These are phyloP conservation scores for Cuculus canorus DNA, from an alignment of 2,797 vertebrate species.

Conservation along the genomic window DNA sequence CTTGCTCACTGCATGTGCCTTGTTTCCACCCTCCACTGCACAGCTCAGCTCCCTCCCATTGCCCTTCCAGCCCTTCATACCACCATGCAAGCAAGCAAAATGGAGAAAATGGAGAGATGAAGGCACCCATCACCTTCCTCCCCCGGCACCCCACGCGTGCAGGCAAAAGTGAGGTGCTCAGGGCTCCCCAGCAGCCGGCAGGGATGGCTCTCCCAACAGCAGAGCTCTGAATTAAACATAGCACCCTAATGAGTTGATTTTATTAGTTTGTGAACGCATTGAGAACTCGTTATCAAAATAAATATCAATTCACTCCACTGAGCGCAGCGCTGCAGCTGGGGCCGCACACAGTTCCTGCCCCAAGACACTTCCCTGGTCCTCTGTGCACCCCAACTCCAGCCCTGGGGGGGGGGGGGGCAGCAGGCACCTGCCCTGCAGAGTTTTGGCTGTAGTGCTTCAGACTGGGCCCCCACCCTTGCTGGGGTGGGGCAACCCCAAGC, in stretches of 20 bases:
- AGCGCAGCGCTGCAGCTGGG: constrained; percentile 33
- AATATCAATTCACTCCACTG: constrained; percentile 73
- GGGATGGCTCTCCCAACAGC: constrained; percentile 58
- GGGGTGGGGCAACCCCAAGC: background rate
- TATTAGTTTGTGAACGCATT: constrained; percentile 77
- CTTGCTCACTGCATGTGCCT: background rate
- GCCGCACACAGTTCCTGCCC: background rate
- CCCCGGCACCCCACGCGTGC: accelerated
- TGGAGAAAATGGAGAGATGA: accelerated
- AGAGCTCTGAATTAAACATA: constrained; percentile 74
- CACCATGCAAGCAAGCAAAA: background rate
- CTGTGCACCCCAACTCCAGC: background rate
- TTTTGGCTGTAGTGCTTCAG: accelerated
- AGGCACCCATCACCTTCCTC: background rate
- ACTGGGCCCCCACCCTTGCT: background rate
- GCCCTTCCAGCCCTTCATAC: background rate
- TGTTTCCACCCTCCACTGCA: background rate
- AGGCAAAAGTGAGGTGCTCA: background rate
- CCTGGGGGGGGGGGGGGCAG: accelerated
- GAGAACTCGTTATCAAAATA: constrained; percentile 80
- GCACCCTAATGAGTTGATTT: constrained; percentile 81
- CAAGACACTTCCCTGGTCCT: accelerated
- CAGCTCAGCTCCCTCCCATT: background rate
- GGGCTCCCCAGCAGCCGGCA: constrained; percentile 3
- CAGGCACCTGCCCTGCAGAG: background rate